These are phyloP conservation scores for Microhierax caerulescens DNA, from an alignment of 2,797 vertebrate genomes.

Conservation along the genomic window DNA sequence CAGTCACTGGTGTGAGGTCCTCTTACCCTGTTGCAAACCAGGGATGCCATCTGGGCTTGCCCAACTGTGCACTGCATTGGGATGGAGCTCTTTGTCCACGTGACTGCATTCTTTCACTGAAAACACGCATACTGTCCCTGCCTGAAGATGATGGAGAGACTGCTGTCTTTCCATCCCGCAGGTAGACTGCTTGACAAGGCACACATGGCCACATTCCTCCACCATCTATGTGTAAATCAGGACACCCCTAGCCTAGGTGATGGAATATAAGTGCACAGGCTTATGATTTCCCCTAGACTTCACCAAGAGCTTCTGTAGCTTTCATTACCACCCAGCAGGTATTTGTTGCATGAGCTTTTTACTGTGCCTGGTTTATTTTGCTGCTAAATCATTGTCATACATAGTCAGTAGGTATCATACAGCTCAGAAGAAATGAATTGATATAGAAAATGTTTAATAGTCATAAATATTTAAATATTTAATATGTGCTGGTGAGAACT, in stretches of 20 bases:
- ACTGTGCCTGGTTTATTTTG: background rate
- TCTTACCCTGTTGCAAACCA: background rate
- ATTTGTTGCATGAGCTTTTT: background rate
- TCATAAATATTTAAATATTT: background rate
- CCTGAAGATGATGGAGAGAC: background rate
- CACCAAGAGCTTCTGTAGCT: background rate
- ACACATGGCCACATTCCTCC: background rate
- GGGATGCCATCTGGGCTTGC: background rate
- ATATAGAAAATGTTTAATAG: background rate
- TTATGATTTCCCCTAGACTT: background rate
- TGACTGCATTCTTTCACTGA: background rate
- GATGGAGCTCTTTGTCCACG: background rate
- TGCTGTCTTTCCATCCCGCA: background rate
- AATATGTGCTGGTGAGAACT: background rate
- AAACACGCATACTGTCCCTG: fast-evolving
- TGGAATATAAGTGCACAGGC: background rate
- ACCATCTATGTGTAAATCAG: background rate
- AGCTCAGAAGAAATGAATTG: background rate
- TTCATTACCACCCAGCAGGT: background rate
- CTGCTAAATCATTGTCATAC: background rate
- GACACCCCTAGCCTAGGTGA: background rate
- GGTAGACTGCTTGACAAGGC: background rate
- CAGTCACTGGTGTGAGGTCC: background rate
- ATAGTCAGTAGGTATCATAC: background rate
- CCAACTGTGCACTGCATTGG: background rate